Conservation (phyloP, 2,113 vertebrate genomes). For the Dissostichus mawsoni region DNA sequence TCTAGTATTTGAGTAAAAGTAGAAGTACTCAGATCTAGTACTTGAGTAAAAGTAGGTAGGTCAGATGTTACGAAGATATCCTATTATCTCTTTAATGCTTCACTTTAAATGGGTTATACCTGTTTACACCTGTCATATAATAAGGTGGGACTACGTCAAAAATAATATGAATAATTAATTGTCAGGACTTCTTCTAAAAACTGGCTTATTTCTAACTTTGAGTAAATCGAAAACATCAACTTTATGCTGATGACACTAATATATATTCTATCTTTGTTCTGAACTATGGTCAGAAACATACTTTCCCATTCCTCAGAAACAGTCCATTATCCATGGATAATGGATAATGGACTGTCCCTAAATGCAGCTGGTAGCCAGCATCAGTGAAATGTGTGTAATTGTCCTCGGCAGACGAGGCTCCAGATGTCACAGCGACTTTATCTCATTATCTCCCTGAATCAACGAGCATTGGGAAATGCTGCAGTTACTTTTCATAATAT, state of each 20-base stretch:
- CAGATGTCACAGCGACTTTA: slow-evolving; percentile 36
- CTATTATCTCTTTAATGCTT: not conserved
- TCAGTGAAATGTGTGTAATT: slow-evolving; percentile 19
- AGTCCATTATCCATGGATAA: not conserved
- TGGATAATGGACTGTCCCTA: not conserved
- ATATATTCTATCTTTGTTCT: not conserved
- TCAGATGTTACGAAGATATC: not conserved
- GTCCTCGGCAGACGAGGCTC: slow-evolving; percentile 22
- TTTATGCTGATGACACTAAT: not conserved
- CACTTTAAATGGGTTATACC: not conserved
- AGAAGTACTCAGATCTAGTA: too few species aligned
- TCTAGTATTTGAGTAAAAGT: too few species aligned
- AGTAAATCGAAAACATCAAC: too few species aligned
- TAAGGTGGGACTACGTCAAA: not conserved
- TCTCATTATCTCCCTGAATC: slow-evolving; percentile 36
- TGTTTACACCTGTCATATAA: too few species aligned
- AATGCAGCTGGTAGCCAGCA: slow-evolving; percentile 10
- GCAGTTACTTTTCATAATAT: slow-evolving; percentile 25
- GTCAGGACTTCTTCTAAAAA: not conserved
- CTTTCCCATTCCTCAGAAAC: not conserved
- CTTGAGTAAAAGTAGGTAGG: too few species aligned
- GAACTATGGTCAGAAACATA: not conserved
- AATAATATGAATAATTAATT: not conserved
- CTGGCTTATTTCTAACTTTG: too few species aligned
- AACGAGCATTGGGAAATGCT: slow-evolving; percentile 5